Percentiles rank a stretch among this genome's conserved stretches.
Evolutionary conservation across 2,888 invertebrate species (phyloP).

Genomic region (Eristalis intricaria): DNA sequence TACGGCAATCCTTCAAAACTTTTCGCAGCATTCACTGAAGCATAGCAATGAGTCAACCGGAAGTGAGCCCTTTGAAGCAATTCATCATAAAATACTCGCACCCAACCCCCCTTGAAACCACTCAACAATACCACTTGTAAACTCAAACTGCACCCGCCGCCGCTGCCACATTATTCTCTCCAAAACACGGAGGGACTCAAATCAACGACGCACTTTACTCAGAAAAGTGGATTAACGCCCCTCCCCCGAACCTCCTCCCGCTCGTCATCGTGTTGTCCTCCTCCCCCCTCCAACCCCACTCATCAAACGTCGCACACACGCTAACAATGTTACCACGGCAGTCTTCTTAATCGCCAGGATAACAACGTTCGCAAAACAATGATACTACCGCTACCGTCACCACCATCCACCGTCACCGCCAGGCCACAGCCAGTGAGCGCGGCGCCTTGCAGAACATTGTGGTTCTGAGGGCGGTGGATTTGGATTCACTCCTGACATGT

Average conservation of each 20-base stretch:
- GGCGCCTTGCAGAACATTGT: constrained; percentile 26
- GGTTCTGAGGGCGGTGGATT: not conserved
- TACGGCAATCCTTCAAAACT: constrained; percentile 21
- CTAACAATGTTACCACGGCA: constrained; percentile 65
- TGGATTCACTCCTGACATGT: constrained; percentile 7
- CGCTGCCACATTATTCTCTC: not conserved
- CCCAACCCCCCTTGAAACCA: not conserved
- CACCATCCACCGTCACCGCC: not conserved
- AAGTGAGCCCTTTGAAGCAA: constrained; percentile 27
- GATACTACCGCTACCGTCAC: constrained; percentile 22
- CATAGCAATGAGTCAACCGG: constrained; percentile 27
- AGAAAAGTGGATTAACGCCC: constrained; percentile 36
- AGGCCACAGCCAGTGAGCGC: constrained; percentile 21
- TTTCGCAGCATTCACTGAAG: constrained; percentile 24
- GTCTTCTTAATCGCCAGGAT: constrained; percentile 64
- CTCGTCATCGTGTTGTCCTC: not conserved
- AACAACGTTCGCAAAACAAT: constrained; percentile 57
- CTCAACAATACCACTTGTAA: constrained; percentile 16
- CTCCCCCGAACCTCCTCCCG: too few relatives aligned
- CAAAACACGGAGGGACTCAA: not conserved
- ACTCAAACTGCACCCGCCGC: not conserved
- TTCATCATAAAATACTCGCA: constrained; percentile 25
- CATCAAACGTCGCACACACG: not conserved
- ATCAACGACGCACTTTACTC: not conserved
- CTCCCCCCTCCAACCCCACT: not conserved